phyloP scores from a whole-genome alignment of 2,888 invertebrate species.

The Andrena marginata region DNA sequence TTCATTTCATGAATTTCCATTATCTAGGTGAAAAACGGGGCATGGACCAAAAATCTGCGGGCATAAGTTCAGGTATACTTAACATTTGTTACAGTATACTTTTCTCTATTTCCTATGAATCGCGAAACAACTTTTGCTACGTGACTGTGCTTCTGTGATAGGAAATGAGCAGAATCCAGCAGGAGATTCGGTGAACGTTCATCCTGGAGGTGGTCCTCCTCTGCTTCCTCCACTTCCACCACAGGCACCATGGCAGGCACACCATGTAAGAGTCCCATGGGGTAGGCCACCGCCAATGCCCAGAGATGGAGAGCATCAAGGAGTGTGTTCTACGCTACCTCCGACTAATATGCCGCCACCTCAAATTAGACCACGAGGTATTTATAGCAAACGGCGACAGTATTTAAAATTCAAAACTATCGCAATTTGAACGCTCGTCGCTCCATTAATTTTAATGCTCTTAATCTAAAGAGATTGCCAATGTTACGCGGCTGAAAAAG shows the following conservation, averaged over 20 bases:
- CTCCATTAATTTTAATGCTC: constrained; percentile 7
- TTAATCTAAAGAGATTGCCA: background rate
- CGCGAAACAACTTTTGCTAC: background rate
- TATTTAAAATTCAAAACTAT: constrained; percentile 10
- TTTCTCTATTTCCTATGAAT: background rate
- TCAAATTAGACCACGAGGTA: constrained; percentile 78
- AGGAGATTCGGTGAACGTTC: constrained; percentile 73
- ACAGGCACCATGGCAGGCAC: constrained; percentile 79
- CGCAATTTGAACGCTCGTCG: background rate
- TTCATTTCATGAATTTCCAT: constrained; percentile 61
- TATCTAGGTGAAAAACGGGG: constrained; percentile 82
- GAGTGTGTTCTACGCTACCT: constrained; percentile 68
- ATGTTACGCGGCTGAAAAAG: background rate
- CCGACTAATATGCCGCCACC: constrained; percentile 82
- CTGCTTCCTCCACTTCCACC: constrained; percentile 69
- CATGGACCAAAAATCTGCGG: constrained; percentile 77
- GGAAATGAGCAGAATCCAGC: constrained; percentile 77
- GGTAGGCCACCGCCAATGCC: constrained; percentile 78
- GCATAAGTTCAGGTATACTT: constrained; percentile 78
- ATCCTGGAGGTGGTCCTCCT: constrained; percentile 67
- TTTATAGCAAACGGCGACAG: constrained; percentile 15
- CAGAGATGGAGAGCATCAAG: constrained; percentile 76
- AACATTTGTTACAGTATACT: constrained; percentile 28
- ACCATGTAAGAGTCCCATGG: constrained; percentile 78
- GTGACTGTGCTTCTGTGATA: constrained; percentile 30